Evolutionary conservation across 2,797 vertebrate species (phyloP).

Genomic region (Hoplostethus mediterraneus): DNA sequence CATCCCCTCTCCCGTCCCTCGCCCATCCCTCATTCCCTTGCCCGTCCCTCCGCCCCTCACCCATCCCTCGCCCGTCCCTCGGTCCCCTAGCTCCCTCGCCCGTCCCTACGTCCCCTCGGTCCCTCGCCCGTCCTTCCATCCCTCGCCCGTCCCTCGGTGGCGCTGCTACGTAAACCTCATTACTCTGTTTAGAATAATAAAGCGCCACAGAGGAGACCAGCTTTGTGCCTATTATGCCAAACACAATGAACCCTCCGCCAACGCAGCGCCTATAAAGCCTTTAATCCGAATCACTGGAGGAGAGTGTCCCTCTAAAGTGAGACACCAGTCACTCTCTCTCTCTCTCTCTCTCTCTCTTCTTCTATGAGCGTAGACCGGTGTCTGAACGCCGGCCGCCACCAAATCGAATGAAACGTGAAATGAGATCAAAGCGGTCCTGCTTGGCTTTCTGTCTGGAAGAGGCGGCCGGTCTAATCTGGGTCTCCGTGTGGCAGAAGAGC

Average conservation of each 20-base stretch:
- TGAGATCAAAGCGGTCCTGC: slow-evolving; percentile 7
- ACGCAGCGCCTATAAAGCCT: slow-evolving; percentile 48
- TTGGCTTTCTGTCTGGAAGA: slow-evolving; percentile 11
- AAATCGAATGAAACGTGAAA: slow-evolving; percentile 26
- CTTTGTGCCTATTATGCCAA: slow-evolving; percentile 54
- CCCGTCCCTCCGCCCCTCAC: too few species aligned
- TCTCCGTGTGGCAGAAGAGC: slow-evolving; percentile 13
- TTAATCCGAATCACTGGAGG: slow-evolving; percentile 51
- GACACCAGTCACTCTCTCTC: slow-evolving; percentile 15
- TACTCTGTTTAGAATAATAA: slow-evolving; percentile 65
- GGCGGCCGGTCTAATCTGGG: slow-evolving; percentile 31
- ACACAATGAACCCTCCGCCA: slow-evolving; percentile 56
- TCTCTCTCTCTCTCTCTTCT: slow-evolving; percentile 1
- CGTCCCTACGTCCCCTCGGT: too few species aligned
- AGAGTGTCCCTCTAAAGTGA: slow-evolving; percentile 16
- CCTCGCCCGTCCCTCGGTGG: slow-evolving; percentile 33
- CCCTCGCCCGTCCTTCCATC: too few species aligned
- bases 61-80: too few species aligned
- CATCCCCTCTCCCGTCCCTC: slow-evolving; percentile 36
- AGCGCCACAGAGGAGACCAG: slow-evolving; percentile 45
- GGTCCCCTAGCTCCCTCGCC: too few species aligned
- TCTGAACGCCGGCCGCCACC: neutral
- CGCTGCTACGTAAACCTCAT: slow-evolving; percentile 50
- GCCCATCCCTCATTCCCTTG: neutral
- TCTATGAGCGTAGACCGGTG: neutral